Base-by-base conservation (phyloP, 2,888 invertebrate genomes). In the Orthonevra nobilis region DNA sequence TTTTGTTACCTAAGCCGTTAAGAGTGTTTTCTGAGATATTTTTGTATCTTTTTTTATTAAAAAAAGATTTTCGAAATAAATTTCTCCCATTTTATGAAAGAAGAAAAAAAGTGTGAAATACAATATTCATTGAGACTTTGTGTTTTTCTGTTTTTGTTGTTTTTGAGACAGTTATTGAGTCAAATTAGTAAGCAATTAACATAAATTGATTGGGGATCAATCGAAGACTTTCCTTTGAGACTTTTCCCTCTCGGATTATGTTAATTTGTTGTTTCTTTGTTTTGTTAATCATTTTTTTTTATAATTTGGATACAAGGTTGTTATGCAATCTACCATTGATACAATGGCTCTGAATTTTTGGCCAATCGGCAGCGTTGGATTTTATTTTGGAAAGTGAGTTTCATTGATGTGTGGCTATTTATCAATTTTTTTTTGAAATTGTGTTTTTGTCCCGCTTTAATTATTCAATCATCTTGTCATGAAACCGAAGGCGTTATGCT, bases 321-420 rank as follows among this genome's bases (percentile, higher is more conserved):
- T 75, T 75, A 38, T 48, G 52, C 38, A 63, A 75, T 58, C n/a
- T 20, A 42, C 32, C 20, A 40, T 60, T 58, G 50, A 58, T 40
- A 56, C 34, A 15, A 10, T 19, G 23, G 17, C 48, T 56, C 23
- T 4, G 38, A 9, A 32, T 12, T 7, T 17, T 40, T 32, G 3
- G 23, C 5, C 5, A n/a, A n/a, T 19, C 28, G 20, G 50, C 9
- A 3, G 38, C 52, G 58, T 34, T 74, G 66, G 61, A 6, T 64
- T 52, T 40, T n/a, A n/a, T 14, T 48, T 48, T 38, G 19, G 63
- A 69, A 69, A 58, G 75, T 56, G 56, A 56, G 28, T 54, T 54
- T 68, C 46, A 54, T 63, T 61, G 63, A 56, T n/a, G 12, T 5
- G 19, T 58, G 12, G 1, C 10, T 14, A 26, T 3, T n/a, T 17